phyloP scores from a whole-genome alignment of 2,797 vertebrate genomes.

The Buceros bicornis region DNA sequence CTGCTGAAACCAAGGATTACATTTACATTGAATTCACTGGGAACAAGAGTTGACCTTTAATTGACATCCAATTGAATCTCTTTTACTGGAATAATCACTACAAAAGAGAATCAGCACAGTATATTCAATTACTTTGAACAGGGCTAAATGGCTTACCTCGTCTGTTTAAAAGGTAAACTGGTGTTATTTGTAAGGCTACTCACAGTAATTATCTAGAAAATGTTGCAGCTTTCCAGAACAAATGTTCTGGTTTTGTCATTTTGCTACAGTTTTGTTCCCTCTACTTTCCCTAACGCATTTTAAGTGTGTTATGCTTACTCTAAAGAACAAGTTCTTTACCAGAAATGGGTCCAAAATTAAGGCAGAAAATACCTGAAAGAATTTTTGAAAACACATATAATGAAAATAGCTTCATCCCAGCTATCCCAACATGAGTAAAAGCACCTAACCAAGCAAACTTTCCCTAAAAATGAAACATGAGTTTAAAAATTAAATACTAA shows the following conservation, averaged over 20 bases:
- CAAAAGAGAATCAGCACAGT: neutral
- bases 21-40: neutral
- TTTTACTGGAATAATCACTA: neutral
- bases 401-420: neutral
- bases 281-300: neutral
- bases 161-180: neutral
- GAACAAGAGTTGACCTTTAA: constrained; percentile 9
- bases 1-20: neutral
- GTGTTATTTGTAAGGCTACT: neutral
- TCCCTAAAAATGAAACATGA: neutral
- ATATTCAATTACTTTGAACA: constrained; percentile 28
- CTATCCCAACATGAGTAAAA: neutral
- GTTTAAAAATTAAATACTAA: neutral
- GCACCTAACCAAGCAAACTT: neutral
- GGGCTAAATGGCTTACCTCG: neutral
- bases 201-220: neutral
- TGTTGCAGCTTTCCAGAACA: neutral
- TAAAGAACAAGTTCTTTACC: neutral
- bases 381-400: neutral
- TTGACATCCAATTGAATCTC: neutral
- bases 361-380: neutral
- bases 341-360: neutral
- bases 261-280: neutral
- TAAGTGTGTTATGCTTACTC: neutral
- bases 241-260: neutral